A percentile compares a stretch with the other conserved stretches of the same genome.
phyloP scores from a whole-genome alignment of 1,140 invertebrate genomes.

The Helicoverpa zea region DNA sequence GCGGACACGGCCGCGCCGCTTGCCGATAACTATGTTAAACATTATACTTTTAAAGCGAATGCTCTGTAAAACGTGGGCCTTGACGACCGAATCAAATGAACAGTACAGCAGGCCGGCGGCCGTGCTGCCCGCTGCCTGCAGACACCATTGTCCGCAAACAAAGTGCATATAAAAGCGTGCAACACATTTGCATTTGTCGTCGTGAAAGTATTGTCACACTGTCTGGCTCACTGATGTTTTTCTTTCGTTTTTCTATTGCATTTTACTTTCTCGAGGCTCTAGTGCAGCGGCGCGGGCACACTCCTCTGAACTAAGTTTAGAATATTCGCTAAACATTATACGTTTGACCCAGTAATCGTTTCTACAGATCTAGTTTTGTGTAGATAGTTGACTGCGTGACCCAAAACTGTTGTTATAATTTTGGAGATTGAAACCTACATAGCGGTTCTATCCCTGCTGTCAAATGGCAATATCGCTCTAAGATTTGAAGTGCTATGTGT shows the following conservation, averaged over 20 bases:
- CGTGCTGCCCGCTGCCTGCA: neutral
- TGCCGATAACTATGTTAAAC: no score
- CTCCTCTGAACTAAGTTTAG: neutral
- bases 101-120: neutral
- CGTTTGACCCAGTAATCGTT: constrained; percentile 42
- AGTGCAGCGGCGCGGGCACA: constrained; percentile 5
- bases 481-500: no score
- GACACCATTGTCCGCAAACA: constrained; percentile 39
- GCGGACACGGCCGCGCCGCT: no score
- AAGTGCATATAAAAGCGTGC: constrained; percentile 37
- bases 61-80: no score
- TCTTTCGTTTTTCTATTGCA: constrained; percentile 45
- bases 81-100: no score
- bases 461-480: neutral
- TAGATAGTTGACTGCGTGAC: neutral
- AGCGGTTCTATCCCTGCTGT: neutral
- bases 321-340: constrained; percentile 22
- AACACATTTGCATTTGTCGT: constrained; percentile 42
- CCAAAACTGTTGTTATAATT: constrained; percentile 20
- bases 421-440: constrained; percentile 3
- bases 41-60: no score
- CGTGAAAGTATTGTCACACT: constrained; percentile 39
- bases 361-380: neutral
- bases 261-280: constrained; percentile 41
- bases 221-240: constrained; percentile 24